Evolutionary conservation across 2,113 vertebrate genomes (phyloP), one percentile per base, ranked within the genome.

Genomic region (Phoxinus phoxinus): DNA sequence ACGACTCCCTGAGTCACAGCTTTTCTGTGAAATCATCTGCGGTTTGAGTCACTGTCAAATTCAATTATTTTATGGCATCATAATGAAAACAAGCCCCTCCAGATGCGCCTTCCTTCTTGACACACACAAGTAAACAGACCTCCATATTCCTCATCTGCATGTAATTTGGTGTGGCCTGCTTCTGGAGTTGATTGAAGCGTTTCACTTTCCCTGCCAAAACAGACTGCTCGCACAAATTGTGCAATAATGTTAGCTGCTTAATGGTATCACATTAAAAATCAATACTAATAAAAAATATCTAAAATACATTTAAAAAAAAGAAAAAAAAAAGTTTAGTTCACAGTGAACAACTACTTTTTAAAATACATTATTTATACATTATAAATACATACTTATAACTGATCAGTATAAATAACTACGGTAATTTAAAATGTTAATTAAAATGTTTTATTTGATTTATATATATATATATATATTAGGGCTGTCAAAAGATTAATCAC

Each of bases 1-100:
- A 88, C 86, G 25, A 76, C 41, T 63, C 77, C 44, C 65, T 89
- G 88, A 87, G 71, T 87, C 86, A 83, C 80, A 48, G 81, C 79
- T 23, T 30, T 84, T 17, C 25, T 53, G 53, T 27, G 71, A 75
- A 80, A 86, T 84, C 84, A 73, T 74, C n/a, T 81, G 84, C 21
- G 80, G 74, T 69, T 84, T 79, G 80, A 84, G 32, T 74, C 46
- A n/a, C 23, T 84, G 82, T 48, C 53, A 79, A 30, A 56, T 84
- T 79, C 41, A 74, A 81, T 79, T 79, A 77, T 25, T 88, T 78
- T 72, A 32, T 69, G 41, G 51, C 21, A 27, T 17, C 46, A 21
- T 76, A 59, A 86, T 76, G 79, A 83, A 82, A 86, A 83, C 85
- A 61, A 74, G 78, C 51, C 77, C 58, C 21, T 81, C 77, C 78